These are phyloP conservation scores for Pagetopsis macropterus DNA, from an alignment of 2,797 vertebrate genomes.

Conservation along the genomic window DNA sequence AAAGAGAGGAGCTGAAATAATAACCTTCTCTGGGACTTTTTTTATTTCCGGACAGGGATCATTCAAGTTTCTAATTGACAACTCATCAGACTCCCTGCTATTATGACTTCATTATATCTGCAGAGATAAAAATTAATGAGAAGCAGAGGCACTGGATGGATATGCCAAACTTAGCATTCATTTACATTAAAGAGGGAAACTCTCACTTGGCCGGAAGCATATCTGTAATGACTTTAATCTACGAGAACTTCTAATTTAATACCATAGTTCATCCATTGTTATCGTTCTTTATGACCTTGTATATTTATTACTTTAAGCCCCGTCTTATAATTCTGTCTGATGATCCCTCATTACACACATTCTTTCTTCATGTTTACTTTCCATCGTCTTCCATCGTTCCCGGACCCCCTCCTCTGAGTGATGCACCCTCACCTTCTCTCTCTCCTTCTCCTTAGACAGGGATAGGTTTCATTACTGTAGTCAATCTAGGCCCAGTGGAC, in stretches of 20 bases:
- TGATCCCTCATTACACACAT: conserved; percentile 55
- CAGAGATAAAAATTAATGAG: conserved; percentile 82
- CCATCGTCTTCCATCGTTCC: conserved; percentile 40
- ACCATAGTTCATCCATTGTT: conserved; percentile 74
- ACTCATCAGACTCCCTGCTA: conserved; percentile 79
- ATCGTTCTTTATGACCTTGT: conserved; percentile 80
- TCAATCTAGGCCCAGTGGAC: conserved; percentile 83
- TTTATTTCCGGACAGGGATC: conserved; percentile 71
- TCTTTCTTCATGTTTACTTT: conserved; percentile 66
- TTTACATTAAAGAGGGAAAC: conserved; percentile 80
- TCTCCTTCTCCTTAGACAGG: conserved; percentile 63
- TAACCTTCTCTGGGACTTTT: conserved; percentile 57
- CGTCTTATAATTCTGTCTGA: conserved; percentile 46
- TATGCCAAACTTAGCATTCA: conserved; percentile 80
- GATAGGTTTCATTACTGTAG: conserved; percentile 87
- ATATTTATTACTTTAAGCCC: conserved; percentile 66
- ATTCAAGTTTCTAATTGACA: conserved; percentile 80
- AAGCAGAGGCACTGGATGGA: conserved; percentile 76
- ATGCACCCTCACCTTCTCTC: conserved; percentile 41
- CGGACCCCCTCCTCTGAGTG: conserved; percentile 23
- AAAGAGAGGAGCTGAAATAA: conserved; percentile 60
- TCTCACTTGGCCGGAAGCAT: conserved; percentile 73
- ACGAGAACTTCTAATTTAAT: conserved; percentile 77
- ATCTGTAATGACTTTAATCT: conserved; percentile 81
- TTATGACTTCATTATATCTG: conserved; percentile 82